phyloP scores from a whole-genome alignment of 2,888 invertebrate genomes.

The Eumerus sabulonum region DNA sequence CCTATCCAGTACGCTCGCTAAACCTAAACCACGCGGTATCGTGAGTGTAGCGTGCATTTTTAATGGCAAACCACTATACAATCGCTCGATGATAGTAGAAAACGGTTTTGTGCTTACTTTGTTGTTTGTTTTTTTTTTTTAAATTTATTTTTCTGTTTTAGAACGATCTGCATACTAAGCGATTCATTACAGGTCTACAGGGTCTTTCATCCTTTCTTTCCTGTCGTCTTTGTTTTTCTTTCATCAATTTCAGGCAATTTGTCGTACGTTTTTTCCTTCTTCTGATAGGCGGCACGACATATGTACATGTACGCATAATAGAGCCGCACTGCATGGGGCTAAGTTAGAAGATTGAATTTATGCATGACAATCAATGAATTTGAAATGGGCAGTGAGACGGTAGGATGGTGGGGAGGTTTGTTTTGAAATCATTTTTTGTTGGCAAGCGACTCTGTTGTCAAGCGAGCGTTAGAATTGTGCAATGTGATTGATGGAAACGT shows the following conservation, averaged over 20 bases:
- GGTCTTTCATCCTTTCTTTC: slow-evolving; percentile 28
- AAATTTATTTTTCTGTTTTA: slow-evolving; percentile 4
- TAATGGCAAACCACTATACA: slow-evolving; percentile 34
- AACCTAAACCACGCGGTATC: neutral
- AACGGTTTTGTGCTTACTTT: slow-evolving; percentile 51
- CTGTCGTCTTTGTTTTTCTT: slow-evolving; percentile 42
- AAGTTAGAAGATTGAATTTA: slow-evolving; percentile 9
- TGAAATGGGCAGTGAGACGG: too few species aligned
- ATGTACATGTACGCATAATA: slow-evolving; percentile 22
- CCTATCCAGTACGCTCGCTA: too few species aligned
- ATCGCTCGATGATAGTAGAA: slow-evolving; percentile 52
- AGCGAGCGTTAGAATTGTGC: neutral
- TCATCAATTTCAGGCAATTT: too few species aligned
- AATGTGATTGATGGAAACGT: neutral
- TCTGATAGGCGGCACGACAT: slow-evolving; percentile 2
- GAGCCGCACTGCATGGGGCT: too few species aligned
- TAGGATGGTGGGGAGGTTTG: slow-evolving; percentile 2
- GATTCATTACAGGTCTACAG: slow-evolving; percentile 54
- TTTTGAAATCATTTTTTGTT: slow-evolving; percentile 31
- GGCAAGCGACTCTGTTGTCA: slow-evolving; percentile 15
- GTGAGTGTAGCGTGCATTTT: slow-evolving; percentile 43
- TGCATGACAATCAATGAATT: slow-evolving; percentile 39
- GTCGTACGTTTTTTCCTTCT: slow-evolving; percentile 12
- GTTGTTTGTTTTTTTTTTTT: too few species aligned
- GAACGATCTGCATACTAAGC: slow-evolving; percentile 66